These are phyloP conservation scores for Dicyrtoma fusca DNA, from an alignment of 2,888 invertebrate species.

Conservation along the genomic window DNA sequence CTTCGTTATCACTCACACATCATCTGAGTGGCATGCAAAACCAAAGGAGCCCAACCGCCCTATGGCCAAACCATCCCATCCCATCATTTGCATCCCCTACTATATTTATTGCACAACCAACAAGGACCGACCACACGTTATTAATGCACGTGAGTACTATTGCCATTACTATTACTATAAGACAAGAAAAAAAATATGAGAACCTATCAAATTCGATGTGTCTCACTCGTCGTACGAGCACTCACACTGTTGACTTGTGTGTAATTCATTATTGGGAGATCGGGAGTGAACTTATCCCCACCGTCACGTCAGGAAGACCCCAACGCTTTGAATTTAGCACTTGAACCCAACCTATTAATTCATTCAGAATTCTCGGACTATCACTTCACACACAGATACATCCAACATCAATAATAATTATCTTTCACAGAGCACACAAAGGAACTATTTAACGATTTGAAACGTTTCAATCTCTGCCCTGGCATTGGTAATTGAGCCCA, in stretches of 20 bases:
- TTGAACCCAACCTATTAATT: conserved; percentile 29
- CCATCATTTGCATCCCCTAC: conserved; percentile 30
- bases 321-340: conserved; percentile 23
- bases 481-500: too few relatives aligned
- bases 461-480: too few relatives aligned
- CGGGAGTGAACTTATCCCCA: background rate
- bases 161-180: conserved; percentile 18
- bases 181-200: background rate
- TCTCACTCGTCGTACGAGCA: background rate
- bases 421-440: background rate
- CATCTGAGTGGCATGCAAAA: conserved; percentile 19
- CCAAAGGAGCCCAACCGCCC: conserved; percentile 3
- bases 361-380: conserved; percentile 28
- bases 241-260: background rate
- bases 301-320: background rate
- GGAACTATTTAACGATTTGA: background rate
- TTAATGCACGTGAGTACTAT: conserved; percentile 21
- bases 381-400: background rate
- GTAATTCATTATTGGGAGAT: conserved; percentile 16
- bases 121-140: background rate
- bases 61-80: conserved; percentile 24
- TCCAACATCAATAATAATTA: conserved; percentile 3
- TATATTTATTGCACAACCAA: conserved; percentile 24
- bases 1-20: background rate
- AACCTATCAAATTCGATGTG: conserved; percentile 20